Evolutionary conservation across 2,113 vertebrate genomes (phyloP).

Genomic region (Hucho hucho): DNA sequence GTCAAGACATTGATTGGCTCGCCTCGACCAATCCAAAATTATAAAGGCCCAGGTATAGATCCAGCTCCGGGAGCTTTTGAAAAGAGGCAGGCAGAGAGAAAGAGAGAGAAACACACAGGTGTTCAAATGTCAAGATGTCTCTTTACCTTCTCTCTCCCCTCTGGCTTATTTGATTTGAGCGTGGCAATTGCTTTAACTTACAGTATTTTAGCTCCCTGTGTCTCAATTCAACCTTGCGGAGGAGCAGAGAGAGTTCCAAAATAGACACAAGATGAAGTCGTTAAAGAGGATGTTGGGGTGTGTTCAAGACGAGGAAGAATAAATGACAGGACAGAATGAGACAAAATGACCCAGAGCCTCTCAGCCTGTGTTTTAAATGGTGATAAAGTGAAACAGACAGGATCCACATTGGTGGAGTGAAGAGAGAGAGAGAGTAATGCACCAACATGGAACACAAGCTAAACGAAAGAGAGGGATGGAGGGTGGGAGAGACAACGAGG

Average conservation of each 20-base stretch:
- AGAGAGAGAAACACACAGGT: too few relatives aligned
- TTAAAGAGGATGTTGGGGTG: slow-evolving; percentile 29
- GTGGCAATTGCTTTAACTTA: not conserved
- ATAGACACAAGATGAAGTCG: slow-evolving; percentile 38
- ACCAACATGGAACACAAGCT: slow-evolving; percentile 39
- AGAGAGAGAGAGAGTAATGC: slow-evolving; percentile 23
- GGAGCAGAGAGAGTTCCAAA: slow-evolving; percentile 8
- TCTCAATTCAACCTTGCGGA: not conserved
- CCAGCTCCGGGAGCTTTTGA: not conserved
- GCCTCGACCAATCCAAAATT: slow-evolving; percentile 1
- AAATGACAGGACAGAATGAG: slow-evolving; percentile 16
- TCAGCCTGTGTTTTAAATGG: slow-evolving; percentile 42
- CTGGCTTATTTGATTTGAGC: slow-evolving; percentile 27
- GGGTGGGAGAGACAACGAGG: not conserved
- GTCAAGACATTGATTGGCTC: not conserved
- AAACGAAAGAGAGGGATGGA: not conserved
- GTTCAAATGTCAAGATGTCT: slow-evolving; percentile 46
- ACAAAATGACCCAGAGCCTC: not conserved
- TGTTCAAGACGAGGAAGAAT: slow-evolving; percentile 22
- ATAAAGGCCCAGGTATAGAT: slow-evolving; percentile 4
- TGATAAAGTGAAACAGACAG: slow-evolving; percentile 47
- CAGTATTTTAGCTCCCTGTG: slow-evolving; percentile 25
- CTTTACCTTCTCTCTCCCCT: slow-evolving; percentile 4
- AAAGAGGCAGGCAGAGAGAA: slow-evolving; percentile 1
- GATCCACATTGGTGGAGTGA: slow-evolving; percentile 32